Percentiles rank a stretch among this genome's conserved stretches.
Evolutionary conservation across 2,797 vertebrate species (phyloP).

Genomic region (Enoplosus armatus): DNA sequence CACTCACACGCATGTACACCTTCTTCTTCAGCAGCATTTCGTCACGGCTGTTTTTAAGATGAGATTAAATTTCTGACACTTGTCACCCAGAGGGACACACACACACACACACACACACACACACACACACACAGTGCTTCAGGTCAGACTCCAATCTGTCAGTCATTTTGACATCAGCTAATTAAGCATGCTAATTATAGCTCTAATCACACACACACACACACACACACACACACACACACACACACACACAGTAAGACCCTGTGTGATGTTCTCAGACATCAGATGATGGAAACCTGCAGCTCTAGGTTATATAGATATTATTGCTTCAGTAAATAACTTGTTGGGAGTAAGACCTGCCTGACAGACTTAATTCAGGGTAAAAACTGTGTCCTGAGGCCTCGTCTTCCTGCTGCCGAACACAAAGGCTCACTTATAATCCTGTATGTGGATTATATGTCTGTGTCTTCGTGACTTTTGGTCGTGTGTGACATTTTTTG

Average conservation of each 20-base stretch:
- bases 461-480: too few relatives aligned
- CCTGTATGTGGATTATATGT: too few relatives aligned
- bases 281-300: background rate
- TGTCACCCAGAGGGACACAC: conserved; percentile 8
- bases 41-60: background rate
- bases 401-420: too few relatives aligned
- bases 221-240: conserved; percentile 3
- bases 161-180: conserved; percentile 63
- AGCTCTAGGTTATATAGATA: too few relatives aligned
- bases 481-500: too few relatives aligned
- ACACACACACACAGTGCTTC: conserved; percentile 16
- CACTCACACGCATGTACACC: background rate
- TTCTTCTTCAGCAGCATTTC: conserved; percentile 16
- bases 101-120: conserved; percentile 29
- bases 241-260: background rate
- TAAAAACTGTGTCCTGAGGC: background rate
- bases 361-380: conserved; percentile 9
- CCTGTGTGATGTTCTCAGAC: background rate
- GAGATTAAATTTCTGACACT: background rate
- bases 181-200: conserved; percentile 60
- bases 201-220: conserved; percentile 41
- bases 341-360: too few relatives aligned
- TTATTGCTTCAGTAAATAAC: too few relatives aligned
- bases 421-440: too few relatives aligned
- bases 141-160: conserved; percentile 67